phyloP scores from a whole-genome alignment of 2,113 vertebrate species.

The Elgaria multicarinata region DNA sequence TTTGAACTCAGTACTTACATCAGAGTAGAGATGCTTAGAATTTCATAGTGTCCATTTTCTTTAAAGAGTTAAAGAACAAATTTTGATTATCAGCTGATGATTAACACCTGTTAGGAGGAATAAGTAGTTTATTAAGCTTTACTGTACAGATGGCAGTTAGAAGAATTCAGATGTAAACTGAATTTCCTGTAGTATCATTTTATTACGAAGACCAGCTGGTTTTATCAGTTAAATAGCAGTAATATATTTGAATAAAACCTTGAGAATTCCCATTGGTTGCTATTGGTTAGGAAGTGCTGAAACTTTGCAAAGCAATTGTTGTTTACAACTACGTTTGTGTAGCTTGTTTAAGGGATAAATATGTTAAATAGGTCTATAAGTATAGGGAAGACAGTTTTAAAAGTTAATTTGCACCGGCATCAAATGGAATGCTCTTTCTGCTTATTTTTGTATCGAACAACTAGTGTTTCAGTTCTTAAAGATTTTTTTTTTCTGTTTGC shows the following conservation, averaged over 20 bases:
- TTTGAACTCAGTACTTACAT: not conserved
- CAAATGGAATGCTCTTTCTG: not conserved
- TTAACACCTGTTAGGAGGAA: conserved; percentile 54
- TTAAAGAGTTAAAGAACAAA: conserved; percentile 50
- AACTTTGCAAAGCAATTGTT: conserved; percentile 2
- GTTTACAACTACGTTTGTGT: conserved; percentile 23
- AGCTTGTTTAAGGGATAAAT: conserved; percentile 14
- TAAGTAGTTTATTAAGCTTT: conserved; percentile 77
- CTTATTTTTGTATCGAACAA: conserved; percentile 29
- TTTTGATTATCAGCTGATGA: conserved; percentile 54
- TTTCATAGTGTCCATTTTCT: conserved; percentile 29
- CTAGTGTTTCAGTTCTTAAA: not conserved
- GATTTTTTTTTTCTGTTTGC: not conserved
- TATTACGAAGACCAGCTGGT: conserved; percentile 66
- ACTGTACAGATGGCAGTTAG: conserved; percentile 78
- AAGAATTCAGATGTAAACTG: conserved; percentile 64
- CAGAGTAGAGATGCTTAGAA: not conserved
- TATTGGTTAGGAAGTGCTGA: conserved; percentile 35
- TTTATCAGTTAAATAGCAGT: conserved; percentile 59
- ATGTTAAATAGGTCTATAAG: conserved; percentile 19
- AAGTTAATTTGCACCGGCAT: not conserved
- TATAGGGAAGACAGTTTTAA: conserved; percentile 1
- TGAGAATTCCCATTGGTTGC: conserved; percentile 7
- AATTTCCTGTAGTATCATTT: conserved; percentile 67
- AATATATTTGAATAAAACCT: conserved; percentile 19